Evolutionary conservation across 2,888 invertebrate genomes (phyloP).

Genomic region (Criorhina ranunculi): DNA sequence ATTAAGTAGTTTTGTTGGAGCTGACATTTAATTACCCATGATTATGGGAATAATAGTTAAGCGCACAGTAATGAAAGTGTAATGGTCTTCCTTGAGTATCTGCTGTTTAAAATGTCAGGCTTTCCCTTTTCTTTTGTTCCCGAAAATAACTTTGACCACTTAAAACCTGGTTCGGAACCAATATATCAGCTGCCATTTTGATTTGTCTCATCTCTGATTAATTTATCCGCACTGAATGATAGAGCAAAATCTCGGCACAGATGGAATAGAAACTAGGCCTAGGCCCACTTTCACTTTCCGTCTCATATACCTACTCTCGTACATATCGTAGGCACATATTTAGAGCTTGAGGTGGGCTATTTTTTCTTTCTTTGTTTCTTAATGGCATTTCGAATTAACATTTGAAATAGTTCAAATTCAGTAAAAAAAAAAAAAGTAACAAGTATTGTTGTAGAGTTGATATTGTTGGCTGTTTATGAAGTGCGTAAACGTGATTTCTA

Average conservation of each 20-base stretch:
- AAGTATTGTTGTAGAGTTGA: conserved; percentile 43
- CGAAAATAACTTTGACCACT: conserved; percentile 23
- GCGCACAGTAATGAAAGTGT: conserved; percentile 50
- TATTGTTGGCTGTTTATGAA: conserved; percentile 48
- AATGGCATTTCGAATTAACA: conserved; percentile 33
- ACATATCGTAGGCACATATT: background rate
- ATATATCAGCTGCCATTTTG: conserved; percentile 24
- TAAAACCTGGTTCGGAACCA: conserved; percentile 33
- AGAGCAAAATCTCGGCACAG: conserved; percentile 22
- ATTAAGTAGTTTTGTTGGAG: conserved; percentile 51
- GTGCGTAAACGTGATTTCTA: conserved; percentile 70
- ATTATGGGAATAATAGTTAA: conserved; percentile 58
- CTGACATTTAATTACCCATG: conserved; percentile 71
- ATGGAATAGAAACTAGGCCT: conserved; percentile 72
- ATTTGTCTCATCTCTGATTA: conserved; percentile 33
- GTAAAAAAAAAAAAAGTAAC: conserved; percentile 23
- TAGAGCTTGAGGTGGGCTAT: conserved; percentile 57
- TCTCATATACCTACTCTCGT: conserved; percentile 5
- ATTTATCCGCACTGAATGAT: conserved; percentile 11
- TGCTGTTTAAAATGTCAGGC: conserved; percentile 16
- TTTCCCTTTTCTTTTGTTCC: conserved; percentile 53
- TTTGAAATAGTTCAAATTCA: conserved; percentile 40
- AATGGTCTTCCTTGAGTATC: conserved; percentile 48
- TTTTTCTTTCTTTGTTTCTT: conserved; percentile 12
- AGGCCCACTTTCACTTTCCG: conserved; percentile 78